Evolutionary conservation across 2,113 vertebrate species (phyloP).

Genomic region (Heterotilapia buettikoferi): DNA sequence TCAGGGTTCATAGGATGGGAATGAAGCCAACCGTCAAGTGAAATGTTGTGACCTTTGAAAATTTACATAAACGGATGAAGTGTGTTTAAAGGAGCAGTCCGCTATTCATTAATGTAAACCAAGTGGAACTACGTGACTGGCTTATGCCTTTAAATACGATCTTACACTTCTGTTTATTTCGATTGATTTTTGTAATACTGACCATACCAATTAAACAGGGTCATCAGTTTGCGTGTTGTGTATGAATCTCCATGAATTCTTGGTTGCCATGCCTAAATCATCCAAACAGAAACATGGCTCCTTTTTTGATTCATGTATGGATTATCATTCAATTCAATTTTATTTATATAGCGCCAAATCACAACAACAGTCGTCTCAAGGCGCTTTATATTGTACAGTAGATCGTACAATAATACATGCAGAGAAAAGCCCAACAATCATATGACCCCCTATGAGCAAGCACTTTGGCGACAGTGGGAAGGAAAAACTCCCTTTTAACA

Average conservation of each 20-base stretch:
- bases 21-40: fast-evolving
- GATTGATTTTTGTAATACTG: background rate
- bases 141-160: background rate
- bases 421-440: no score
- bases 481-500: no score
- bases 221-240: background rate
- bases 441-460: no score
- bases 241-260: background rate
- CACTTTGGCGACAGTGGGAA: no score
- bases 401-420: no score
- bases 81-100: background rate
- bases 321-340: background rate
- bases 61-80: background rate
- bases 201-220: background rate
- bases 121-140: background rate
- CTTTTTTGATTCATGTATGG: background rate
- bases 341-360: no score
- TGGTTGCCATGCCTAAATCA: no score
- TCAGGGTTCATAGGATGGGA: background rate
- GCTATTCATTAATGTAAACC: background rate
- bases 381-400: no score
- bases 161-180: background rate
- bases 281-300: background rate
- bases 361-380: no score
- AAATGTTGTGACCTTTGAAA: background rate